A percentile compares a stretch with the other conserved stretches of the same genome.
Evolutionary conservation across 2,888 invertebrate species (phyloP).

Genomic region (Epirrita christyi): DNA sequence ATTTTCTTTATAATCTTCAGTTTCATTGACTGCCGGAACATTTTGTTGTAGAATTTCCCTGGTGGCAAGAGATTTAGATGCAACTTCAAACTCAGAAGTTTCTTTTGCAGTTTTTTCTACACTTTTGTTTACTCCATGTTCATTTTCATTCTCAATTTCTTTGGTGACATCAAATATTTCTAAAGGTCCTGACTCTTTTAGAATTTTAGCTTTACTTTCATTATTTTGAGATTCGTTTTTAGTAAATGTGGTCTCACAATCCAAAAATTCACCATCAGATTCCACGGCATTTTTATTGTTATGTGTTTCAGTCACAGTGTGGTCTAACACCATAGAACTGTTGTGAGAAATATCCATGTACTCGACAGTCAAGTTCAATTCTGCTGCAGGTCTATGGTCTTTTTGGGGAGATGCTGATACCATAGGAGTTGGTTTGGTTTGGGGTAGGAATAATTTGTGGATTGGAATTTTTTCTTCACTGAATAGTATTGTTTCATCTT

Average conservation of each 20-base stretch:
- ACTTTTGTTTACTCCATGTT: constrained; percentile 1
- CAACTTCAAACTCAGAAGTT: neutral
- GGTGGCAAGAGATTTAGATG: neutral
- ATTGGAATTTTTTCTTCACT: constrained; percentile 72
- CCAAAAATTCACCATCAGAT: constrained; percentile 74
- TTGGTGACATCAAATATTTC: constrained; percentile 1
- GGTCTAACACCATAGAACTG: constrained; percentile 55
- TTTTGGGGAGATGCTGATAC: constrained; percentile 24
- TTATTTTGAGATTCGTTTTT: constrained; percentile 50
- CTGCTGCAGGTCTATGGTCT: constrained; percentile 16
- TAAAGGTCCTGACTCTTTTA: constrained; percentile 1
- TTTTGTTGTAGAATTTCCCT: neutral
- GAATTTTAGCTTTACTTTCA: constrained; percentile 15
- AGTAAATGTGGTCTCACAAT: constrained; percentile 75
- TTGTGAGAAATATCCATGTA: constrained; percentile 71
- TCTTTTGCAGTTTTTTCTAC: neutral
- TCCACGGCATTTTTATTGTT: constrained; percentile 46
- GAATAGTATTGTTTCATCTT: constrained; percentile 73
- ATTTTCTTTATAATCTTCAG: neutral
- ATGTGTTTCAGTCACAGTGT: constrained; percentile 48
- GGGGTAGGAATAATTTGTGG: constrained; percentile 65
- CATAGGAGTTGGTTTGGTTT: constrained; percentile 30
- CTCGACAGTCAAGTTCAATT: constrained; percentile 60
- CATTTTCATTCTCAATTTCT: constrained; percentile 6
- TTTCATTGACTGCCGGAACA: neutral